Conservation (phyloP, 2,797 vertebrate species). For the Vipera latastei region DNA sequence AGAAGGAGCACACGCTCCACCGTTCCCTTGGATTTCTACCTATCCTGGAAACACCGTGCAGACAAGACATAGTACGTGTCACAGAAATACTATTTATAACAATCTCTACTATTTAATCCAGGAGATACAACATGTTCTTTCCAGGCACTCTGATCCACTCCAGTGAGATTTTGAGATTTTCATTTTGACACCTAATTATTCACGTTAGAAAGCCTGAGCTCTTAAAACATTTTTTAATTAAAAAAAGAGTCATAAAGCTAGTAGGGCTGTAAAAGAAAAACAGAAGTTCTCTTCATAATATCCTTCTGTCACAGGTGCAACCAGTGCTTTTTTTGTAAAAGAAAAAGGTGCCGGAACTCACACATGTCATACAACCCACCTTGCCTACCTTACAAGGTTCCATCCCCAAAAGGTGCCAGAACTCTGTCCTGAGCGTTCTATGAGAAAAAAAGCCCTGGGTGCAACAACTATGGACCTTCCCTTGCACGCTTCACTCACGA, state of each 20-base stretch:
- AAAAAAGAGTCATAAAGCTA: background rate
- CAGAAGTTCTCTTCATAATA: background rate
- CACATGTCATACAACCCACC: no score
- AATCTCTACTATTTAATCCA: background rate
- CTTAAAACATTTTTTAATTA: background rate
- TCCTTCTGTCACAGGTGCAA: conserved; percentile 28
- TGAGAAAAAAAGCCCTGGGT: no score
- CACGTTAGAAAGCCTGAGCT: background rate
- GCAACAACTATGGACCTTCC: background rate
- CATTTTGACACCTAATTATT: background rate
- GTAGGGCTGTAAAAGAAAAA: background rate
- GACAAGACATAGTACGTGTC: background rate
- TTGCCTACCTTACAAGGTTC: no score
- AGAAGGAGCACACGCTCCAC: background rate
- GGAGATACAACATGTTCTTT: background rate
- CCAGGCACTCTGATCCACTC: background rate
- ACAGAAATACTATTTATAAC: background rate
- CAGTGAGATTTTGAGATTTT: background rate
- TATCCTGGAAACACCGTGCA: background rate
- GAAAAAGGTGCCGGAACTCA: no score
- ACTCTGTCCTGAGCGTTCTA: no score
- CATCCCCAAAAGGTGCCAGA: no score
- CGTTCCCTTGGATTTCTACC: background rate
- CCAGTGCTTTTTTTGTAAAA: background rate
- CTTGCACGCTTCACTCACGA: conserved; percentile 29